Conservation (phyloP, 37 sponge, comb jelly and placozoan species). For the Spongilla lacustris region DNA sequence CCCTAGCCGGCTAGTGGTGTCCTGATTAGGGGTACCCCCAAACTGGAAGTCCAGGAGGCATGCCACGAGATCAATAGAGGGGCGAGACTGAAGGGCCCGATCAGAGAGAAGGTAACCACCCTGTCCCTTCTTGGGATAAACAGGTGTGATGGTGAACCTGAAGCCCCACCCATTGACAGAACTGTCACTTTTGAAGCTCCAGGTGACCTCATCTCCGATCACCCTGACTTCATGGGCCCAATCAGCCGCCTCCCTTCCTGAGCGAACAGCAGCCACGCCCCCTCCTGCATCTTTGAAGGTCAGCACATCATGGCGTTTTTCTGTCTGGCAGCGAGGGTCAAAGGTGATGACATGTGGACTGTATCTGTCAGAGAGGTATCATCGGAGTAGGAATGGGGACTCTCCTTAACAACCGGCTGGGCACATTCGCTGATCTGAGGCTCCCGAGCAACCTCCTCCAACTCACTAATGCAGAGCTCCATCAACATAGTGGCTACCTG, state of each 20-base stretch:
- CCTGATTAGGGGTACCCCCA: constrained; percentile 44
- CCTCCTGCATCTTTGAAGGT: constrained; percentile 78
- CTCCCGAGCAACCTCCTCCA: constrained; percentile 89
- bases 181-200: constrained; percentile 88
- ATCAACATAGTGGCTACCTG: constrained; percentile 88
- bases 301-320: constrained; percentile 79
- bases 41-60: constrained; percentile 91
- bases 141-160: constrained; percentile 83
- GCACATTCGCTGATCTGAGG: constrained; percentile 56
- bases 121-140: constrained; percentile 61
- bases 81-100: constrained; percentile 78
- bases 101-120: constrained; percentile 63
- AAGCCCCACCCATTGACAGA: constrained; percentile 93
- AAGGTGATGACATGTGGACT: constrained; percentile 83
- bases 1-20: constrained; percentile 68
- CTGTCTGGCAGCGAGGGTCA: constrained; percentile 87
- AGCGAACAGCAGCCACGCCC: constrained; percentile 58
- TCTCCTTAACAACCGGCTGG: constrained; percentile 84
- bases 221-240: constrained; percentile 86
- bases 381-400: constrained; percentile 88
- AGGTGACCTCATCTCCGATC: constrained; percentile 79
- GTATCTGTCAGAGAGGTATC: constrained; percentile 49
- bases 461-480: constrained; percentile 91
- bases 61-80: constrained; percentile 87
- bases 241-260: constrained; percentile 82